Evolutionary conservation across 2,888 invertebrate species (phyloP).

Genomic region (Ditula angustiorana): DNA sequence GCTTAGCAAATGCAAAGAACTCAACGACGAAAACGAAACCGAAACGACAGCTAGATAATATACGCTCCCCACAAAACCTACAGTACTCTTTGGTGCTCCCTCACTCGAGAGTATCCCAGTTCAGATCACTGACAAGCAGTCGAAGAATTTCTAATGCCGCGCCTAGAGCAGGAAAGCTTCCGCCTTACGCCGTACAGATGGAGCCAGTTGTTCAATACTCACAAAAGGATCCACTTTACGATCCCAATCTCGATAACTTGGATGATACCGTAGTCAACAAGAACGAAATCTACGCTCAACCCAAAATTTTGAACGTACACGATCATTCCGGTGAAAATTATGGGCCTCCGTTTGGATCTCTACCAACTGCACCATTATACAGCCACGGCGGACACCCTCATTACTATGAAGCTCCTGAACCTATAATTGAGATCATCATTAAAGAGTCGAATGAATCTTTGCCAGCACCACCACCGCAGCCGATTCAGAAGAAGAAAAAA

Average conservation of each 20-base stretch:
- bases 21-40: slow-evolving; percentile 81
- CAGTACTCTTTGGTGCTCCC: slow-evolving; percentile 87
- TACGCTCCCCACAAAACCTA: slow-evolving; percentile 84
- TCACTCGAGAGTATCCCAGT: slow-evolving; percentile 83
- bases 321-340: slow-evolving; percentile 79
- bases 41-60: slow-evolving; percentile 81
- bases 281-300: slow-evolving; percentile 80
- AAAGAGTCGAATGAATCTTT: slow-evolving; percentile 94
- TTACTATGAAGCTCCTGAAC: slow-evolving; percentile 92
- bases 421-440: slow-evolving; percentile 96
- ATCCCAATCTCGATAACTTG: slow-evolving; percentile 82
- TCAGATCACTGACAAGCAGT: slow-evolving; percentile 79
- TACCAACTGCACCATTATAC: slow-evolving; percentile 80
- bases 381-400: slow-evolving; percentile 79
- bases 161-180: slow-evolving; percentile 79
- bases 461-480: slow-evolving; percentile 87
- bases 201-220: slow-evolving; percentile 92
- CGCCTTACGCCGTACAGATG: slow-evolving; percentile 92
- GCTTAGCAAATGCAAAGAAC: slow-evolving; percentile 78
- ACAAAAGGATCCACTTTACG: slow-evolving; percentile 91
- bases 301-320: slow-evolving; percentile 75
- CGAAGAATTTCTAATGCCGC: slow-evolving; percentile 83
- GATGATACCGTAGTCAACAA: slow-evolving; percentile 73
- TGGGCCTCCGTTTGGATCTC: slow-evolving; percentile 76
- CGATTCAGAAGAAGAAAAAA: slow-evolving; percentile 85